Percentiles rank a stretch among this genome's conserved stretches.
phyloP scores from a whole-genome alignment of 2,797 vertebrate genomes.

The Tragopan temminckii region DNA sequence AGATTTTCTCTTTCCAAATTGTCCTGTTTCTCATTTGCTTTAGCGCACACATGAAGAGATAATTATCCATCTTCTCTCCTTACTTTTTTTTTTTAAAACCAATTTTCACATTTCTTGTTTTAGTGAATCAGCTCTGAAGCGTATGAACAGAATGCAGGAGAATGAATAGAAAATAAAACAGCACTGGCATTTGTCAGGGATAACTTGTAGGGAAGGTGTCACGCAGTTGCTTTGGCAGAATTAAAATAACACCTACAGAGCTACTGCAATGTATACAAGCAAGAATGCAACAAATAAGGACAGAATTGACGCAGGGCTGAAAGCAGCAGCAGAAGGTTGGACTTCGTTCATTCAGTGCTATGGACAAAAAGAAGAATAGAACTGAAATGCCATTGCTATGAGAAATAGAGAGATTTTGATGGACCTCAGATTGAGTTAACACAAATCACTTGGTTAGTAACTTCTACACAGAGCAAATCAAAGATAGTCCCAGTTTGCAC shows the following conservation, averaged over 20 bases:
- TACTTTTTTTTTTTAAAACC: not conserved
- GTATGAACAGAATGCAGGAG: not conserved
- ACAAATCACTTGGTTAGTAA: not conserved
- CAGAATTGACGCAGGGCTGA: not conserved
- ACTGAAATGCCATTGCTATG: not conserved
- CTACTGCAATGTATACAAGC: not conserved
- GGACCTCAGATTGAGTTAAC: not conserved
- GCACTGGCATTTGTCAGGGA: not conserved
- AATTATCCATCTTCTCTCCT: not conserved
- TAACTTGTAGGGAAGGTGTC: not conserved
- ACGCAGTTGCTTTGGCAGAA: not conserved
- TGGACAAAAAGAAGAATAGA: not conserved
- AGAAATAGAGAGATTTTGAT: not conserved
- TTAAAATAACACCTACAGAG: not conserved
- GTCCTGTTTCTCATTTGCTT: not conserved
- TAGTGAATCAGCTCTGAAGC: not conserved
- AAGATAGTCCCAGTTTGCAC: not conserved
- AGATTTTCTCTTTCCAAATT: not conserved
- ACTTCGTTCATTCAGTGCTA: not conserved
- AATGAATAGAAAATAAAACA: not conserved
- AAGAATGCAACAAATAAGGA: not conserved
- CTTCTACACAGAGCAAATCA: not conserved
- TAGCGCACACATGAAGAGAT: not conserved
- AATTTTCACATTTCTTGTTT: not conserved
- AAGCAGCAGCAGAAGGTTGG: not conserved